Base-by-base conservation (phyloP, 1,140 invertebrate species). In the Aricia agestis region DNA sequence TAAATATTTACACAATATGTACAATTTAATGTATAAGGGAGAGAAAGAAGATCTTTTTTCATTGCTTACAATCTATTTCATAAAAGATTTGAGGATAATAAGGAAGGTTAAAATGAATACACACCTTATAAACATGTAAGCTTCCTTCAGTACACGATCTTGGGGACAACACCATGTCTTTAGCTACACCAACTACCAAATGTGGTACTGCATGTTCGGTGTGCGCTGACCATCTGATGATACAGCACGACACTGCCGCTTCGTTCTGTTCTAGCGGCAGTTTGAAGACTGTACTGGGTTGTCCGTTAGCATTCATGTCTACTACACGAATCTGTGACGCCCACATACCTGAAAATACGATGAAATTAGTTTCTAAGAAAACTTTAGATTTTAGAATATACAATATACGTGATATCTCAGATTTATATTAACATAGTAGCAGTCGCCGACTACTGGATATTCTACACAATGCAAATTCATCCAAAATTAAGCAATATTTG, bases 221-320 rank as follows among this genome's bases (percentile, higher is more conserved):
- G 52, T 87, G 86, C 11, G 85, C 83, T 0, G 84, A 80, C 91
- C 91, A 94, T 69, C 93, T 89, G 9, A 94, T 86, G 78, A 94
- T 95, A 93, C 98, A 97, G 82, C 98, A 93, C 0, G 93, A 94
- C 81, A 94, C 93, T 0, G 98, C 98, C 13, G 98, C 98, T 87
- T 99, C 97, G 93, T 99, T 99, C 89, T 99, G 99, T 73, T 98
- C 97, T 2, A 99, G 92, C 63, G 96, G 93, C 69, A 98, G 92
- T 71, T 95, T 94, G 80, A 97, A 95, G 66, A 97, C 92, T 10
- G 94, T 95, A 65, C 74, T 98, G 72, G 95, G 94, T 63, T 77
- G 77, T 0, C 74, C 82, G 18, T 81, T 73, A 0, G 74, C 69
- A 58, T 96, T 96, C 41, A 98, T 98, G 84, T 98, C 97, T 76